Evolutionary conservation across 30 jellyfish, hydroid and myxozoan genomes (phyloP), one percentile per base, ranked within the genome.

Genomic region (Nemopilema nomurai): DNA sequence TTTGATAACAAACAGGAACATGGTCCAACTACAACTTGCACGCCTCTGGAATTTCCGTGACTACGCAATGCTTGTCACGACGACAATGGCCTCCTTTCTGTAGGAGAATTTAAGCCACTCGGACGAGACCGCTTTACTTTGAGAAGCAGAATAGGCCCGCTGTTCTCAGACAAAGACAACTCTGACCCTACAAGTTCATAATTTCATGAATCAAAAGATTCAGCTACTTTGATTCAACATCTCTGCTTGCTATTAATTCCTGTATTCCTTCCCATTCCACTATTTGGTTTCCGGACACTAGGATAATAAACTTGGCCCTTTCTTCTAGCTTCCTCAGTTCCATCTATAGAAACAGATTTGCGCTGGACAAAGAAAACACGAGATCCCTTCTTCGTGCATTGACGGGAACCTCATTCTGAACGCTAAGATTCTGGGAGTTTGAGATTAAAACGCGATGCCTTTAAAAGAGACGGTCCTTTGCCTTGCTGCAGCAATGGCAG

Each of bases 201-300:
- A 28, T 52, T 68, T 69, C 51, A 25, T 31, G 79, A 50, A 81
- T 57, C 17, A 50, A 69, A 57, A n/a, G 76, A 62, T 68, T 16
- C 67, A 81, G 77, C 84, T 20, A 50, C 62, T 24, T 21, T 16
- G 84, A 84, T 84, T 84, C 83, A 72, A 32, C 83, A n/a, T 67
- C 93, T 32, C 93, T 74, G 93, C 87, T 84, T 84, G 93, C 93
- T 29, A 17, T 33, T 74, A 64, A 74, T 84, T 57, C 93, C 92
- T 71, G 33, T 18, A 66, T 84, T 84, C 93, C 93, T 84, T 84
- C 93, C 93, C 86, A 25, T 83, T 71, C 79, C 87, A 64, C 83
- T 84, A 53, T 84, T 62, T 67, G 85, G 93, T 84, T 84, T 84
- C 93, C 93, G 93, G 92, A 71, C 79, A 74, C 70, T 67, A 49